Conservation (phyloP, 2,113 vertebrate species). For the Carollia perspicillata region DNA sequence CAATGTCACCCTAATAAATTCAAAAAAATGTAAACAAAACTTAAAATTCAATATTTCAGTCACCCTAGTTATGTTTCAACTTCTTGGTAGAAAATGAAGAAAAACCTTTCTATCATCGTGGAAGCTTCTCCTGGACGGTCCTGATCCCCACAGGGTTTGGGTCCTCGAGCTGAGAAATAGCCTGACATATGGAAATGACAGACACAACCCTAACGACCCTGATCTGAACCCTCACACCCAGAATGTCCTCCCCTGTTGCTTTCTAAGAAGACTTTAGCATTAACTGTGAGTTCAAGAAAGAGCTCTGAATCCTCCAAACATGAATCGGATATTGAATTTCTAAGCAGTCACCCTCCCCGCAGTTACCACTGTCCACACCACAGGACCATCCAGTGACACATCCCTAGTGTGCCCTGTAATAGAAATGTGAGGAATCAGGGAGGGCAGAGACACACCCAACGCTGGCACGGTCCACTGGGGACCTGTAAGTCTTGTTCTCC, state of each 20-base stretch:
- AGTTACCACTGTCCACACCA: background rate
- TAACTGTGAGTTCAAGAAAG: background rate
- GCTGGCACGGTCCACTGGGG: rapidly evolving
- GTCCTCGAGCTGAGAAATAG: background rate
- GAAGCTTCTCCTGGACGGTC: background rate
- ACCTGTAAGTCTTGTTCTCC: background rate
- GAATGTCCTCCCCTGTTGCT: background rate
- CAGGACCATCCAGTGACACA: background rate
- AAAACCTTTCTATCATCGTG: background rate
- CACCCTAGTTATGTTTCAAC: background rate
- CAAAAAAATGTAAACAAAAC: background rate
- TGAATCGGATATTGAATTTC: background rate
- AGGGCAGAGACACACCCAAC: background rate
- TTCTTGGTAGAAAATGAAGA: background rate
- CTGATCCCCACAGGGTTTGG: background rate
- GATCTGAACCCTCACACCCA: background rate
- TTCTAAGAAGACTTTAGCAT: background rate
- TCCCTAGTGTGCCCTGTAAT: too few relatives aligned
- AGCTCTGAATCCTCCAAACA: background rate
- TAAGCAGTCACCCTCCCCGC: background rate
- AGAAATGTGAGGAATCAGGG: background rate
- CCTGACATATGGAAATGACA: background rate
- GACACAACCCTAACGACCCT: background rate
- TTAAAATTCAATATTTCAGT: background rate
- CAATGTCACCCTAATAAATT: background rate